Base-by-base conservation (phyloP, 2,888 invertebrate genomes). In the Scrobipalpa costella region DNA sequence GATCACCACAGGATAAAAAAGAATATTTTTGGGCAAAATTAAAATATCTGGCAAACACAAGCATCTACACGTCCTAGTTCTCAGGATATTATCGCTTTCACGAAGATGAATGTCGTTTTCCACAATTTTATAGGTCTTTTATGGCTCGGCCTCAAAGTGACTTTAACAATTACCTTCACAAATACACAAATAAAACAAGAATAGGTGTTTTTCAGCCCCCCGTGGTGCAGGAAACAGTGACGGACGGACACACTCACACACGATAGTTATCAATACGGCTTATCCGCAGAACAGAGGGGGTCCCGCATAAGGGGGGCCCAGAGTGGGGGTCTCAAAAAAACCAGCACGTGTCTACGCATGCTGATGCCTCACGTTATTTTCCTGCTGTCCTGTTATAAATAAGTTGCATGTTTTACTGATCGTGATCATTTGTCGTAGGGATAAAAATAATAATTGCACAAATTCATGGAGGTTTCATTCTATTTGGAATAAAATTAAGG, bases 191-290 rank as follows among this genome's bases (percentile, higher is more conserved):
- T 55, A 34, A 55, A 55, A n/a, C n/a, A 34, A 33, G 34, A 55
- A 44, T 44, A 62, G 55, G 62, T 64, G 64, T 64, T 65, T 60
- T 33, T 27, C 21, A 50, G 55, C 44, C 63, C 65, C 65, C 63
- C 61, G 63, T 36, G 36, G 63, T 9, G 60, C 21, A 38, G 55
- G 57, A 61, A 61, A 47, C 17, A 40, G 55, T 50, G 57, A 61
- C 57, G 61, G 49, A 61, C 57, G 57, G 44, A 64, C 61, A 33
- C 62, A 33, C 44, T 44, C 44, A 15, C 44, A 44, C 44, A 44
- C 60, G 65, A 63, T 63, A 63, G 65, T 65, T 65, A 65, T 65
- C 65, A 65, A 65, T 65, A 65, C 65, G 58, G 65, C 61, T 65
- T 65, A 65, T 57, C 61, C 49, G n/a, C 52, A 7, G 52, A 27